Evolutionary conservation across 2,888 invertebrate species (phyloP), one percentile per base, ranked within the genome.

Genomic region (Galerucella calmariensis): DNA sequence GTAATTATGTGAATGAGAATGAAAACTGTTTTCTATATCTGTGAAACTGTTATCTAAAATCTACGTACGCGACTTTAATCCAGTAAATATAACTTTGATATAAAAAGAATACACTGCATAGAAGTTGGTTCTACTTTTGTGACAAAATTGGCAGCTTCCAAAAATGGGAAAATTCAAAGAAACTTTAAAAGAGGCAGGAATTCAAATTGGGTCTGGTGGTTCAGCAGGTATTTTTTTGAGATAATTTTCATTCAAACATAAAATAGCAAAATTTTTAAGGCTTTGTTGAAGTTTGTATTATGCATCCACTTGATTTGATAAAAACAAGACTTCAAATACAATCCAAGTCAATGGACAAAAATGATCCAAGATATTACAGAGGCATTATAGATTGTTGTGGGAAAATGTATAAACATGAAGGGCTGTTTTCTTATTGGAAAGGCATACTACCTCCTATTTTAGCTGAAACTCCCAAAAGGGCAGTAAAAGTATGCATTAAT

Each of bases 301-400:
- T 98, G 97, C 97, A 98, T 88, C 98, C 98, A 0, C 88, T 98
- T 85, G 98, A 98, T 88, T 90, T 98, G 75, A 92, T 98, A 2
- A 98, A 98, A 89, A 98, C 98, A 1, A 90, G 98, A 81, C 91
- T 95, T 80, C 96, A 96, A 88, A 88, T 96, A 67, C 95, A 95
- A 87, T 88, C 88, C 14, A 88, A 87, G 72, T 81, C 78, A 35
- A 78, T 85, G 77, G 82, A 84, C 69, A 79, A 82, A 59, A 87
- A 87, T 78, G 89, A 89, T 77, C 87, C 88, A 75, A 87, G 86
- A 77, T 90, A 92, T 83, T 96, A 95, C 86, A 90, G 89, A 81
- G 97, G 97, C 12, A 92, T 98, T 72, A 89, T 91, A 58, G 97
- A 97, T 85, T 97, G 97, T 86, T 93, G 97, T 88, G 90, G 88